Evolutionary conservation across 2,113 vertebrate genomes (phyloP), one percentile per base, ranked within the genome.

Genomic region (Triplophysa dalaica): DNA sequence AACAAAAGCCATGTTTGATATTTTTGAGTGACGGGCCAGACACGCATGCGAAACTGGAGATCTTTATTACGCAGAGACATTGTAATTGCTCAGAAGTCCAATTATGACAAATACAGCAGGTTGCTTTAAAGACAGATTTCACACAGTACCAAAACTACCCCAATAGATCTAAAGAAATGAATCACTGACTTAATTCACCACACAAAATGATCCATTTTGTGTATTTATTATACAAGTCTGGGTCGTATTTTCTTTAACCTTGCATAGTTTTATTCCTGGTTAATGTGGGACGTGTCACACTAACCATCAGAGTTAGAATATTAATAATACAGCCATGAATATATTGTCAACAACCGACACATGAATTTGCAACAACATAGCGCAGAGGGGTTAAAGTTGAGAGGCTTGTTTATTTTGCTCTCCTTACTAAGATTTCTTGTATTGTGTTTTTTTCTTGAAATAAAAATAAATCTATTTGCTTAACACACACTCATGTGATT

Each of bases 1-100:
- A 62, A 76, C 41, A 52, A 26, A 75, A 13, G 58, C 13, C 12
- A 38, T 0, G 22, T 63, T 66, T 41, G 66, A 77, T 2, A 3
- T 29, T 29, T 29, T 29, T 29, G 26, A 29, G 29, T 48, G 68
- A 78, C 26, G 58, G 26, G 33, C 67, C 17, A 48, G 33, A 56
- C 9, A 24, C 16, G 3, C 80, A 72, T 56, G 43, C 45, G 12
- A 67, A 77, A 68, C 17, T 72, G 68, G 61, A 82, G 56, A 78
- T 73, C 2, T 73, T 61, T 66, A 60, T 66, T 45, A 41, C 61
- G 43, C 38, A 45, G 19, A 82, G 81, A 50, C 11, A 26, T 63
- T 24, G 33, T 38, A 66, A 82, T 58, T 67, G 68, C 61, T 12
- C 45, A 48, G 10, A 48, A 12, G 45, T 48, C 45, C 8, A 54